phyloP scores from a whole-genome alignment of 2,888 invertebrate species.

The Oligia strigilis region DNA sequence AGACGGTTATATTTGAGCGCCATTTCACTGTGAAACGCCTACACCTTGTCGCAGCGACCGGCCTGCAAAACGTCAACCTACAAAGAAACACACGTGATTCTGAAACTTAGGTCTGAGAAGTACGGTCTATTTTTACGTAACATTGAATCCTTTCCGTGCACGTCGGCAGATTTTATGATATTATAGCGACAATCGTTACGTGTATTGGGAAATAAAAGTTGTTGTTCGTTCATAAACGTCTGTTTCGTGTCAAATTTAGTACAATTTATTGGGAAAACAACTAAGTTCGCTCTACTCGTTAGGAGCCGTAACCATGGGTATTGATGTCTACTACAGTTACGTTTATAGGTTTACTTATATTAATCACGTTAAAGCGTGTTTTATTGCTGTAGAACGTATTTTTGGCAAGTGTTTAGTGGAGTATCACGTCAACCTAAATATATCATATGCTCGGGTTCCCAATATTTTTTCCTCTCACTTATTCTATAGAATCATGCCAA shows the following conservation, averaged over 20 bases:
- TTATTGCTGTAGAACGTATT: background rate
- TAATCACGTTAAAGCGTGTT: background rate
- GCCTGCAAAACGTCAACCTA: constrained; percentile 37
- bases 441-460: background rate
- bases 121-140: constrained; percentile 34
- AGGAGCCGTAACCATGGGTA: constrained; percentile 39
- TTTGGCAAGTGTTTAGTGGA: background rate
- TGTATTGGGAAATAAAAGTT: constrained; percentile 70
- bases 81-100: constrained; percentile 5
- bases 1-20: constrained; percentile 56
- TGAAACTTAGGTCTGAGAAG: background rate
- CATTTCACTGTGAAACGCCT: constrained; percentile 65
- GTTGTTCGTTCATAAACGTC: constrained; percentile 69
- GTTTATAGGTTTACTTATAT: constrained; percentile 26
- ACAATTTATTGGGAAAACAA: constrained; percentile 64
- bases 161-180: constrained; percentile 63
- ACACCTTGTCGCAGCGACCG: constrained; percentile 59
- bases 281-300: constrained; percentile 50
- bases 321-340: constrained; percentile 35
- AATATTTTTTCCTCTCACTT: background rate
- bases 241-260: constrained; percentile 68
- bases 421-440: background rate
- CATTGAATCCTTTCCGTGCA: constrained; percentile 33
- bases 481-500: background rate
- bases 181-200: constrained; percentile 68